Evolutionary conservation across 2,113 vertebrate species (phyloP).

Genomic region (Reinhardtius hippoglossoides): DNA sequence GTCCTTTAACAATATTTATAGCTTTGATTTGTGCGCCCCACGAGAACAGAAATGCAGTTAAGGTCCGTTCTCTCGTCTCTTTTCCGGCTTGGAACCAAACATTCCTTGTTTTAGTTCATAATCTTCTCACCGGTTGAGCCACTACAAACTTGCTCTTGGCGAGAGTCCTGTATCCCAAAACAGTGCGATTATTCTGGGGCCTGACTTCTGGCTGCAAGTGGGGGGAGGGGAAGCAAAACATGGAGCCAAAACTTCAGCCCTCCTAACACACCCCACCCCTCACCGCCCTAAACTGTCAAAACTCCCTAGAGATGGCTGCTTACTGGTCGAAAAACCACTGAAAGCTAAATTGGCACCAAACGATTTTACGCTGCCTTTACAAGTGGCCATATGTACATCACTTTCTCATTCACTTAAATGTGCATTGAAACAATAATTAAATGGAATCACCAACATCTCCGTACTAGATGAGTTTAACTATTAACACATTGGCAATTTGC

Average conservation of each 20-base stretch:
- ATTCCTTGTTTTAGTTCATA: slow-evolving; percentile 14
- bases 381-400: too few species aligned
- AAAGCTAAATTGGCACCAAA: not conserved
- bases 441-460: too few species aligned
- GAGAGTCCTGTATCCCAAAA: slow-evolving; percentile 61
- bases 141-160: slow-evolving; percentile 55
- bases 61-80: not conserved
- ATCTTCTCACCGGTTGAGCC: slow-evolving; percentile 7
- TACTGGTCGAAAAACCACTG: not conserved
- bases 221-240: slow-evolving; percentile 63
- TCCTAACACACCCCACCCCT: not conserved
- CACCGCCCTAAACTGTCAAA: slow-evolving; percentile 69
- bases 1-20: not conserved
- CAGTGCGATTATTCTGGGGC: slow-evolving; percentile 59
- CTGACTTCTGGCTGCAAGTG: slow-evolving; percentile 20
- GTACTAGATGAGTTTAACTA: too few species aligned
- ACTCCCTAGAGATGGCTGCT: slow-evolving; percentile 29
- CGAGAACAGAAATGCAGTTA: slow-evolving; percentile 17
- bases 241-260: slow-evolving; percentile 28
- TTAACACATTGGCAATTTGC: too few species aligned
- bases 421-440: too few species aligned
- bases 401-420: too few species aligned
- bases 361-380: too few species aligned
- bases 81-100: slow-evolving; percentile 1
- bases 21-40: slow-evolving; percentile 9